Evolutionary conservation across 2,797 vertebrate genomes (phyloP).

Genomic region (Carapus acus): DNA sequence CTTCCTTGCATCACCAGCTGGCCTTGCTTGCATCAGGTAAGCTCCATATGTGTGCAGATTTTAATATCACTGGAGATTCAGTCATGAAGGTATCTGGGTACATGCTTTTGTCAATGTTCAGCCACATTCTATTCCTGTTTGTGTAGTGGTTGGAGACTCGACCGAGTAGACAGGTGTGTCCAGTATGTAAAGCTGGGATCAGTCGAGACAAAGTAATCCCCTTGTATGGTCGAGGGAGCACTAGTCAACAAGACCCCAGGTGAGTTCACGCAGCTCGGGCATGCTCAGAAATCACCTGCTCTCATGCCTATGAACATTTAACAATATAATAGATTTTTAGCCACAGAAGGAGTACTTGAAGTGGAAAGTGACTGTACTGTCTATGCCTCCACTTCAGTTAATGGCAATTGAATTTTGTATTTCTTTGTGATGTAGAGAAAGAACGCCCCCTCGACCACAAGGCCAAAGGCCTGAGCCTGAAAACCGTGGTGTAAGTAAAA

Average conservation of each 20-base stretch:
- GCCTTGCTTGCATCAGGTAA: constrained; percentile 99
- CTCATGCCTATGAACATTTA: not conserved
- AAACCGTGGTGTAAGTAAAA: constrained; percentile 89
- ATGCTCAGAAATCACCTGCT: too few species aligned
- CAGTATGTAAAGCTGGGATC: constrained; percentile 98
- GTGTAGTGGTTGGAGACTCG: constrained; percentile 94
- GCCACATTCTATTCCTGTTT: not conserved
- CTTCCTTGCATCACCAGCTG: constrained; percentile 70
- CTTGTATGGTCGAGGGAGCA: constrained; percentile 93
- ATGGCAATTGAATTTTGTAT: not conserved
- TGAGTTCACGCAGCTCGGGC: constrained; percentile 53
- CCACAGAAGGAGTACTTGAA: too few species aligned
- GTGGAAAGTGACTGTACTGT: not conserved
- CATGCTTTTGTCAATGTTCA: not conserved
- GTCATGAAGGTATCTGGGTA: too few species aligned
- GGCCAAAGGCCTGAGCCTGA: constrained; percentile 98
- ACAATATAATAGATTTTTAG: not conserved
- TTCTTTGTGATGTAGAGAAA: constrained; percentile 77
- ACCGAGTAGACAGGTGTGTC: constrained; percentile 96
- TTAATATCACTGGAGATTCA: constrained; percentile 16
- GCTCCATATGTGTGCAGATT: constrained; percentile 27
- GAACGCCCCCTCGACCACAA: constrained; percentile 95
- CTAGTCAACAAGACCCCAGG: constrained; percentile 96
- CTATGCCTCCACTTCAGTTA: not conserved
- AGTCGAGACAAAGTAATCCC: constrained; percentile 98